Evolutionary conservation across 2,113 vertebrate species (phyloP), one percentile per base, ranked within the genome.

Genomic region (Ictidomys tridecemlineatus): DNA sequence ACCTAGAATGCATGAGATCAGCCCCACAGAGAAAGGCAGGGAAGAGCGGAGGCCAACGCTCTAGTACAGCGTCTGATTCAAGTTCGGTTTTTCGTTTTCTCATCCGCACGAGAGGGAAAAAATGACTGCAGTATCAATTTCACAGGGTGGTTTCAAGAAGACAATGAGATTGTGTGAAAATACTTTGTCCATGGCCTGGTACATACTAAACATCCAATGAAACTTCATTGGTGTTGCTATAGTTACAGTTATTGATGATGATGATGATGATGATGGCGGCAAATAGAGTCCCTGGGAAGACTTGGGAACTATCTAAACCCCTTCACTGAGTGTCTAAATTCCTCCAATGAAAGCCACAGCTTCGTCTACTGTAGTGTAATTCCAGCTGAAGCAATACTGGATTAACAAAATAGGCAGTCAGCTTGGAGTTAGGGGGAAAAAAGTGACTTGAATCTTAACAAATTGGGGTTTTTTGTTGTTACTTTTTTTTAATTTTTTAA

Each of bases 51-150:
- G 12, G 37, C 42, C 26, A 48, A 72, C n/a, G 63, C 24, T 53
- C 74, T 4, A 5, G 18, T 12, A 26, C 63, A 9, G 63, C 56
- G 77, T 42, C 9, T 16, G 80, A 42, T 53, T 91, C 48, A 58
- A 45, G 63, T 20, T 45, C 13, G 22, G 34, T n/a, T 89, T 80
- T 95, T n/a, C 16, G 26, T 80, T 80, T 84, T 67, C 83, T 84
- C 67, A 4, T 42, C 42, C 82, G 73, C 58, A 56, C 37, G 2
- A 37, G 32, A 32, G 53, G 32, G 30, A 69, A 45, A 34, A 82
- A 53, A 69, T 6, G 14, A 65, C 65, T 78, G 24, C 37, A 89
- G 39, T 17, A 18, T 69, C 72, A 1, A 12, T 58, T 73, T 83
- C 65, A 48, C 51, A 84, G 56, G 14, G 13, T 22, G 48, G 4